Conservation (phyloP, 2,888 invertebrate genomes). For the Eristalis intricaria region DNA sequence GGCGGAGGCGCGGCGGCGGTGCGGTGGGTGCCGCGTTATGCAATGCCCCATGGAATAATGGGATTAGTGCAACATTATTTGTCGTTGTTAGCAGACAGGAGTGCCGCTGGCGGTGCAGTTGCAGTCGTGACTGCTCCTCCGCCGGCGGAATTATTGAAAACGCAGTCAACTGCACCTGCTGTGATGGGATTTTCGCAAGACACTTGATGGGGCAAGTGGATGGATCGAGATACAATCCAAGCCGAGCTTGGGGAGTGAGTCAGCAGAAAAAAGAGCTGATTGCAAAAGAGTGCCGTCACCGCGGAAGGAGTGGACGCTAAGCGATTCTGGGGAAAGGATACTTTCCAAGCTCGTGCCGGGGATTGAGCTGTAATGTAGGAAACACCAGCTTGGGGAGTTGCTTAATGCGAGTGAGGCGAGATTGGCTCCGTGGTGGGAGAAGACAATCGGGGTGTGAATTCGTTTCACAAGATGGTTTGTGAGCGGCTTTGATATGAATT, state of each 20-base stretch:
- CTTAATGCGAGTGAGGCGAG: not conserved
- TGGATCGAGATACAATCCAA: not conserved
- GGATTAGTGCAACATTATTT: slow-evolving; percentile 22
- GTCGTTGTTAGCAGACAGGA: slow-evolving; percentile 19
- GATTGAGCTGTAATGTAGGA: not conserved
- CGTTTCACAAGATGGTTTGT: too few species aligned
- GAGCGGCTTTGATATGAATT: too few species aligned
- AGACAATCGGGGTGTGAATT: too few species aligned
- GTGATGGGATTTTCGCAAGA: not conserved
- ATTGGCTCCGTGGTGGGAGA: not conserved
- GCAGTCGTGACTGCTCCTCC: not conserved
- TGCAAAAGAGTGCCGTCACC: not conserved
- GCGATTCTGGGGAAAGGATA: not conserved
- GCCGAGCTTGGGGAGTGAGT: not conserved
- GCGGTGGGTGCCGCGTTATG: slow-evolving; percentile 5
- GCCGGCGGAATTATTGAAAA: not conserved
- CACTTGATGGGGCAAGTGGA: not conserved
- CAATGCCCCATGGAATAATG: slow-evolving; percentile 24
- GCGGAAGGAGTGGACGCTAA: not conserved
- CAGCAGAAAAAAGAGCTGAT: not conserved
- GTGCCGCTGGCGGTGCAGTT: slow-evolving; percentile 1
- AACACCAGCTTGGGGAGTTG: not conserved
- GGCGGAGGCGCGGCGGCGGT: not conserved
- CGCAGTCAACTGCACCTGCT: not conserved
- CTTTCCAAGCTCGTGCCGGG: not conserved